These are phyloP conservation scores for Masticophis lateralis DNA, from an alignment of 2,797 vertebrate species.

Conservation along the genomic window DNA sequence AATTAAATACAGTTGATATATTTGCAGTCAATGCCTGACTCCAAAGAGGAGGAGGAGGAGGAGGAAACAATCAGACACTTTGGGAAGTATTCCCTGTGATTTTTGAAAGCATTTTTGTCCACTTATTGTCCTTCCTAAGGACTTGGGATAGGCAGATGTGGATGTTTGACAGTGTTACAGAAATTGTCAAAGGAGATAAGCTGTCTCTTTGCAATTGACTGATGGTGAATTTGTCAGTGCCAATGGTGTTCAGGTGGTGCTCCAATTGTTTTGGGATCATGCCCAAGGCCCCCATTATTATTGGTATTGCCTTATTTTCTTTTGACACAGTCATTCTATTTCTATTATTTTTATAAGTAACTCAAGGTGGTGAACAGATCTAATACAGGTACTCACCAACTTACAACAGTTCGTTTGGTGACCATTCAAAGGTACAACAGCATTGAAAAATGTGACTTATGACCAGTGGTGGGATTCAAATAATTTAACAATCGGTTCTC, in stretches of 20 bases:
- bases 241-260: not conserved
- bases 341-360: not conserved
- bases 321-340: not conserved
- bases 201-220: not conserved
- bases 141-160: not conserved
- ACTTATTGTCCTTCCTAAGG: not conserved
- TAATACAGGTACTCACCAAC: not conserved
- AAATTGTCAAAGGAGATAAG: not conserved
- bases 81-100: no score
- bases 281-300: not conserved
- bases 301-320: not conserved
- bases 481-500: no score
- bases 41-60: no score
- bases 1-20: no score
- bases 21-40: no score
- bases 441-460: no score
- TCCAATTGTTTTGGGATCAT: not conserved
- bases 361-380: not conserved
- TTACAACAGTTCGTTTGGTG: no score
- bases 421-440: no score
- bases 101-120: not conserved
- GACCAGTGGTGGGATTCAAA: no score
- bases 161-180: not conserved
- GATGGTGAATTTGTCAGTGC: not conserved
- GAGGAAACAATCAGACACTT: no score